Evolutionary conservation across 2,113 vertebrate genomes (phyloP).

Genomic region (Lophura nycthemera): DNA sequence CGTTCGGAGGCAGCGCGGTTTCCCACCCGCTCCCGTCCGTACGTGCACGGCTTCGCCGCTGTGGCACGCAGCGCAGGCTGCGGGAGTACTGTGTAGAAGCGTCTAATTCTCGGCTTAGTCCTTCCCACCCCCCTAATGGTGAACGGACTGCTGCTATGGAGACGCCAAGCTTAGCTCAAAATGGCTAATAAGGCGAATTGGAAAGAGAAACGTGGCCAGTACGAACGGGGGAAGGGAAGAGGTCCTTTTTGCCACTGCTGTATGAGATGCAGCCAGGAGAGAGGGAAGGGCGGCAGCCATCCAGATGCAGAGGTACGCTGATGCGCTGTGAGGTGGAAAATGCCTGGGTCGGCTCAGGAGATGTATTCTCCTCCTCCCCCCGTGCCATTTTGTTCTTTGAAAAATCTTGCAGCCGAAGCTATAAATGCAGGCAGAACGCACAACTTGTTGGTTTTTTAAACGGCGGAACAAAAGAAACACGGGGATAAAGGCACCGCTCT

Average conservation of each 20-base stretch:
- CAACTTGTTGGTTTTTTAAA: neutral
- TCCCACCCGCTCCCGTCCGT: accelerated
- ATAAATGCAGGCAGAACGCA: neutral
- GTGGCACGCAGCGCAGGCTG: neutral
- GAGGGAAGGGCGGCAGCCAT: neutral
- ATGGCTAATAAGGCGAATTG: neutral
- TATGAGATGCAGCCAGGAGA: neutral
- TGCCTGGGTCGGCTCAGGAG: neutral
- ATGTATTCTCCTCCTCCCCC: neutral
- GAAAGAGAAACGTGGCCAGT: neutral
- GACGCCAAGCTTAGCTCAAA: neutral
- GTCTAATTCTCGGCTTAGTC: neutral
- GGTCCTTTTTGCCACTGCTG: neutral
- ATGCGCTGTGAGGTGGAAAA: neutral
- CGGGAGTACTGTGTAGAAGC: neutral
- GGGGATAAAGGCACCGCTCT: neutral
- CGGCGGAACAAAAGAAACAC: neutral
- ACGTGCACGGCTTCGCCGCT: accelerated
- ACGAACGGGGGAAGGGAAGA: neutral
- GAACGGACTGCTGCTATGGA: slow-evolving; percentile 39
- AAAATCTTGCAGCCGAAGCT: neutral
- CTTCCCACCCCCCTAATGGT: neutral
- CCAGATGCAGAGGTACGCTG: neutral
- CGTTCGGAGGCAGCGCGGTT: accelerated
- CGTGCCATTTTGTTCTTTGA: neutral